Base-by-base conservation (phyloP, 2,888 invertebrate species). In the Epirrhoe tristata region DNA sequence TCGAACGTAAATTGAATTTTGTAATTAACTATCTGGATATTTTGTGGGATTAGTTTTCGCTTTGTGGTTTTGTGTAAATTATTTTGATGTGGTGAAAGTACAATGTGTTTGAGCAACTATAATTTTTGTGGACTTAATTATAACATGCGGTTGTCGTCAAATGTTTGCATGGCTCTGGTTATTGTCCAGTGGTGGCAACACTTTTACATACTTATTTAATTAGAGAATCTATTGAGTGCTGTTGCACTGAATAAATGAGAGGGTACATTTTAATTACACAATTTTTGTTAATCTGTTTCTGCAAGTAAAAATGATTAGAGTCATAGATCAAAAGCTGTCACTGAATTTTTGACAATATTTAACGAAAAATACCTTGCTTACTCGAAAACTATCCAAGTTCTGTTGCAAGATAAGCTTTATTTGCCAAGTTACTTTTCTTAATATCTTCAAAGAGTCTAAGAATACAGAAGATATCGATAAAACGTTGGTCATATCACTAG, bases 1-100 rank as follows among this genome's bases (percentile, higher is more conserved):
- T 77, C 61, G 59, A 60, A 72, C 70, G 75, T 74, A 71, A 77
- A 78, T 81, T 76, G 73, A 79, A 79, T 75, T 75, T 74, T 68
- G 65, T 75, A 74, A 80, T 75, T 74, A 74, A 75, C 71, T 74
- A 71, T 69, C 69, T 66, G 59, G 51, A 58, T 63, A 58, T 52
- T 58, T 63, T 54, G 58, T 34, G 52, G 66, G 69, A 71, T 73
- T 68, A 67, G 73, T 69, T 71, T 71, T 67, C 64, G 71, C 67
- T 64, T 67, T 72, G 71, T 55, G 71, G 70, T 54, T 53, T 56
- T 62, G 39, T 48, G 58, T 51, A 64, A 71, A 67, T 67, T 62
- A 53, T 52, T 67, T 63, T 63, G 55, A 6, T 66, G 63, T 50
- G 63, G 66, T 63, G 14, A 54, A 48, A 53, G 24, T 36, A 32